These are phyloP conservation scores for Alligator mississippiensis DNA, from an alignment of 2,113 vertebrate species.

Conservation along the genomic window DNA sequence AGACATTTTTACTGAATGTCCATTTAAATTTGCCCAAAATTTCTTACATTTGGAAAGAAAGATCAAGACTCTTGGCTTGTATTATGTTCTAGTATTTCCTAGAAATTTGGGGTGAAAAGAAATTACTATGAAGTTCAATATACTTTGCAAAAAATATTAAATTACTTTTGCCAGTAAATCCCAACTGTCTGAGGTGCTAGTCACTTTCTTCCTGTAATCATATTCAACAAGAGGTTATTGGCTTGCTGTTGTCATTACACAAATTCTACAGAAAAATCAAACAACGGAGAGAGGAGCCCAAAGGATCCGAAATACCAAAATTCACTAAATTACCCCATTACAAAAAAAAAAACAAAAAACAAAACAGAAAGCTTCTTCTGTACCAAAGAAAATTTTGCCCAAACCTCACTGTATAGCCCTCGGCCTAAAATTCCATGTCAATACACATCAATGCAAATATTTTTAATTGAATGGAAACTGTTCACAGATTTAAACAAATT, in stretches of 20 bases:
- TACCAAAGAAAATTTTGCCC: too few species aligned
- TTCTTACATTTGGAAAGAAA: not conserved
- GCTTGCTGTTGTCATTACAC: not conserved
- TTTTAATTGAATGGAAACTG: too few species aligned
- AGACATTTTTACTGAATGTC: not conserved
- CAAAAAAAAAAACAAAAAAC: too few species aligned
- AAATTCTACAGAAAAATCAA: too few species aligned
- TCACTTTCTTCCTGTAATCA: not conserved
- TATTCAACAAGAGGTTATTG: not conserved
- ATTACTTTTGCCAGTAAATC: not conserved
- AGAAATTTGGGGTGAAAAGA: not conserved
- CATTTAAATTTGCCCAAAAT: not conserved
- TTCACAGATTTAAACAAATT: too few species aligned
- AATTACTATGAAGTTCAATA: not conserved
- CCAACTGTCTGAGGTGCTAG: not conserved
- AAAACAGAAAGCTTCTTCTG: too few species aligned
- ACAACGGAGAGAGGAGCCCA: too few species aligned
- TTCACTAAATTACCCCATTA: too few species aligned
- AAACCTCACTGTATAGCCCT: too few species aligned
- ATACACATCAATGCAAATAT: too few species aligned
- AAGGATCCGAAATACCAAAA: too few species aligned
- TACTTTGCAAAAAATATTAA: not conserved
- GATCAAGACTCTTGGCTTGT: not conserved
- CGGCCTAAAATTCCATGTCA: too few species aligned
- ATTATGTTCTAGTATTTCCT: not conserved